phyloP scores from a whole-genome alignment of 2,797 vertebrate genomes.

The Syngnathus rostellatus region DNA sequence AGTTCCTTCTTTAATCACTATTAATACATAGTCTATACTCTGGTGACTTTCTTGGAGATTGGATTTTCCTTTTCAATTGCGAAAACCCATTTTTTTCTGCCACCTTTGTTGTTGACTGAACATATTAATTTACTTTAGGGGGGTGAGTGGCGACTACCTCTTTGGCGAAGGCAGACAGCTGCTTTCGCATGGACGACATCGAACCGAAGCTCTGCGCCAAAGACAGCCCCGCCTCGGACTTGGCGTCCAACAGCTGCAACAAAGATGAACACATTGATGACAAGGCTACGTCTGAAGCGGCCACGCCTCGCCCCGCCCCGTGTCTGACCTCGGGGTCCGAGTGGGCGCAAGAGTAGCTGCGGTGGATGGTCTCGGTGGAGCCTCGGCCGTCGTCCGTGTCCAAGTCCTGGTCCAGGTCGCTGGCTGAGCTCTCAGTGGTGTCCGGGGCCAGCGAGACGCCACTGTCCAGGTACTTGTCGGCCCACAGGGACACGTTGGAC shows the following conservation, averaged over 20 bases:
- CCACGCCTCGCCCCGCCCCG: too few species aligned
- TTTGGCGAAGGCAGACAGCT: constrained; percentile 62
- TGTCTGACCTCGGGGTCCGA: constrained; percentile 68
- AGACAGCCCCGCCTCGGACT: constrained; percentile 56
- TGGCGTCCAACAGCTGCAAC: constrained; percentile 63
- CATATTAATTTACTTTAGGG: too few species aligned
- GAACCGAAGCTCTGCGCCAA: constrained; percentile 49
- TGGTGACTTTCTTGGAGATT: too few species aligned
- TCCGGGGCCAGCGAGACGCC: constrained; percentile 59
- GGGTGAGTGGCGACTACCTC: constrained; percentile 45
- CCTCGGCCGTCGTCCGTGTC: constrained; percentile 63
- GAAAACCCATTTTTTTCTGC: too few species aligned
- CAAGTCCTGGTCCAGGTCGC: constrained; percentile 61
- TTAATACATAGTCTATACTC: too few species aligned
- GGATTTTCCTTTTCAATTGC: too few species aligned
- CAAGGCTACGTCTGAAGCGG: too few species aligned
- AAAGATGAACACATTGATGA: neutral
- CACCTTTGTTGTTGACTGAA: too few species aligned
- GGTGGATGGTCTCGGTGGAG: constrained; percentile 53
- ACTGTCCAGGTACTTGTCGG: constrained; percentile 68
- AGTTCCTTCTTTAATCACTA: too few species aligned
- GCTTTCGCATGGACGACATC: constrained; percentile 63
- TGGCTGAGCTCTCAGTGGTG: constrained; percentile 37
- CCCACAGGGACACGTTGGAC: constrained; percentile 61
- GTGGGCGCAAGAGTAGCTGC: constrained; percentile 61